Base-by-base conservation (phyloP, 1,140 invertebrate genomes). In the Acyrthosiphon pisum region DNA sequence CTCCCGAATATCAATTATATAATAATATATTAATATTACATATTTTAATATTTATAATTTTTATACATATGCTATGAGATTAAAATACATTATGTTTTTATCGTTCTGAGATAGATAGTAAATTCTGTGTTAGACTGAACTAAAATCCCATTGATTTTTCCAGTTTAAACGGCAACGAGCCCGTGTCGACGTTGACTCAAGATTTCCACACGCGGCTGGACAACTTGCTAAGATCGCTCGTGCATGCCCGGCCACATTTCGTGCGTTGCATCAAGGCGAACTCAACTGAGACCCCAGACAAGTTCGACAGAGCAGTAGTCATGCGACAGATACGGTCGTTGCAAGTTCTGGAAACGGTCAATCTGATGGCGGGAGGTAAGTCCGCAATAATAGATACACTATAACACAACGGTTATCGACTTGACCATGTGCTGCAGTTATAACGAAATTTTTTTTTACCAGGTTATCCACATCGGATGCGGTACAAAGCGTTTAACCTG, bases 151-250 rank as follows among this genome's bases (percentile, higher is more conserved):
- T 76, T n/a, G n/a, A 6, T 26, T 53, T 89, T 37, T 89, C 1
- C 48, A 97, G 96, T 94, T 96, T 98, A 93, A 98, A 98, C 95
- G 97, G 97, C 2, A 97, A 98, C 95, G 98, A 98, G 95, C 97
- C 98, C 14, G 97, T 98, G 56, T 98, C 98, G 26, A 99, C 98
- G 20, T 96, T 99, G 76, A 98, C 98, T 56, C 98, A 99, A 96
- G 98, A 99, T 95, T 99, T 99, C 94, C 98, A 99, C 95, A 99
- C 98, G 81, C 96, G 98, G 76, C 96, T 99, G 88, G 98, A 99
- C 95, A 99, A 99, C 96, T 95, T 99, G 94, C 95, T 99, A 94
- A 96, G 98, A 94, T 99, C 98, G 48, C 95, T 99, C 94, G 98
- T 99, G 68, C 98, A 99, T 95, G 98, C 98, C 35, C 96, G 98